Evolutionary conservation across 2,797 vertebrate genomes (phyloP), one percentile per base, ranked within the genome.

Genomic region (Mastacembelus armatus): DNA sequence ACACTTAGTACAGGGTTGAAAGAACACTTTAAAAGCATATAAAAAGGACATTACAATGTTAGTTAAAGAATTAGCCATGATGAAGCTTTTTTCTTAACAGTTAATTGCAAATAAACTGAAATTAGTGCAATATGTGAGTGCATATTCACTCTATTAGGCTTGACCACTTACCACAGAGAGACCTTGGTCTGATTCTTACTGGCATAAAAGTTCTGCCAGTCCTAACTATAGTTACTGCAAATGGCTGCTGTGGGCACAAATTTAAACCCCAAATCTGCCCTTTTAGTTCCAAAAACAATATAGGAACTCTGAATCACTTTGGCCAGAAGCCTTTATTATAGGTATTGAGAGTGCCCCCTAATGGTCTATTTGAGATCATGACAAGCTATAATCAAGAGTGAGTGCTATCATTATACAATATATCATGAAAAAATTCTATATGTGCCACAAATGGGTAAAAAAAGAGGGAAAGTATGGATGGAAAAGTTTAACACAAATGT

Each of bases 261-360:
- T 66, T 66, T 32, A 65, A 72, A 63, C 21, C 47, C n/a, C 59
- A 59, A 66, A 58, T 59, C 21, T 29, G 19, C 42, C 27, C 32
- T 39, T 50, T 43, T 9, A 16, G 21, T 32, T 29, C 11, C 19
- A 57, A 63, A 67, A 40, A 36, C 16, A 38, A 30, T 33, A 69
- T n/a, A n/a, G n/a, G n/a, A n/a, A n/a, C n/a, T n/a, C n/a, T n/a
- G n/a, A n/a, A n/a, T n/a, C n/a, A n/a, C n/a, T 63, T 39, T 2
- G 42, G 40, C 43, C 43, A 50, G 18, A 32, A 67, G 43, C 51
- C 36, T 36, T 58, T 62, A 57, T 52, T 55, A 58, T 42, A 74
- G 56, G 61, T 70, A 77, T 74, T 70, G 55, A 75, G 55, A 71
- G 66, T 69, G 62, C 58, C 70, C 57, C 50, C 61, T 78, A 68